These are phyloP conservation scores for Onychostruthus taczanowskii DNA, from an alignment of 2,113 vertebrate genomes.

Conservation along the genomic window DNA sequence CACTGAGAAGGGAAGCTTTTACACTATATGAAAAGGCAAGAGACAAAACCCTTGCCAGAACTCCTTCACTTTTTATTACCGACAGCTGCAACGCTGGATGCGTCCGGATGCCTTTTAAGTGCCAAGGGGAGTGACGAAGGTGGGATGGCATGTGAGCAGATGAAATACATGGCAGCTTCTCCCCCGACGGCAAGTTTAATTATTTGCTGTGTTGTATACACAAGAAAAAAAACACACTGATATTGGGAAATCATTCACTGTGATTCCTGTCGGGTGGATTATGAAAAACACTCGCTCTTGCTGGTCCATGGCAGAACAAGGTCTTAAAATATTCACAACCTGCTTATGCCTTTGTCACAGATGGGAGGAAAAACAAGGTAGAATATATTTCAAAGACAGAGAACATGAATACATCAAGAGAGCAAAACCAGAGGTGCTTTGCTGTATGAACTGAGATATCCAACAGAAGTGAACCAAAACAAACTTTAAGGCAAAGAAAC, in stretches of 20 bases:
- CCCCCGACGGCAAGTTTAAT: constrained; percentile 62
- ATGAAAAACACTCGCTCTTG: constrained; percentile 19
- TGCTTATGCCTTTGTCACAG: neutral
- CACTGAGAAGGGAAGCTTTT: constrained; percentile 66
- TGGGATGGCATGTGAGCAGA: constrained; percentile 39
- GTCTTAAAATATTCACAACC: constrained; percentile 73
- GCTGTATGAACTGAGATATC: neutral
- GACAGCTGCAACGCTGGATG: constrained; percentile 64
- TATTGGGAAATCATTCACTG: constrained; percentile 61
- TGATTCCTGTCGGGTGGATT: constrained; percentile 45
- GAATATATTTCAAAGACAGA: neutral
- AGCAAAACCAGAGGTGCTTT: neutral
- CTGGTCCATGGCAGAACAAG: constrained; percentile 17
- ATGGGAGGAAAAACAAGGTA: neutral
- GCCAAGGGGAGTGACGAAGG: constrained; percentile 34
- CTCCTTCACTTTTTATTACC: constrained; percentile 45
- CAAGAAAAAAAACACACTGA: constrained; percentile 60
- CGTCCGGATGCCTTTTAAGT: constrained; percentile 12
- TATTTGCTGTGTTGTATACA: constrained; percentile 65
- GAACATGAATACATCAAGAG: neutral
- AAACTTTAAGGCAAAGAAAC: neutral
- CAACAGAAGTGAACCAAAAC: neutral
- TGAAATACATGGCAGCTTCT: constrained; percentile 42
- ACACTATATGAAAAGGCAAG: constrained; percentile 61
- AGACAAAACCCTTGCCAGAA: constrained; percentile 39